Evolutionary conservation across 2,888 invertebrate genomes (phyloP), one percentile per base, ranked within the genome.

Genomic region (Tetropium fuscum): DNA sequence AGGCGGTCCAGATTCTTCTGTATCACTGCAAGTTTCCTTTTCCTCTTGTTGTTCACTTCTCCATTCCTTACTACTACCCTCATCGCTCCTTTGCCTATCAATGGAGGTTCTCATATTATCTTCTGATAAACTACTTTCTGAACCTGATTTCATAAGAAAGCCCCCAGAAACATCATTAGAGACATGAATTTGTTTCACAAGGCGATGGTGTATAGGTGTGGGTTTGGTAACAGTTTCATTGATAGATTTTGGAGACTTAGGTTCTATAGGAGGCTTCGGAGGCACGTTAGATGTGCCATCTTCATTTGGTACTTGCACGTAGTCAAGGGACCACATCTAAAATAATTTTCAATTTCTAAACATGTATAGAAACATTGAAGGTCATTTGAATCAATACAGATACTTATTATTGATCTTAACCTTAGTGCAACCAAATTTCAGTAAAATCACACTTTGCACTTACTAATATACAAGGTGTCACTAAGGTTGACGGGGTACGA

Each of bases 311-410:
- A 93, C 91, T 85, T 95, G 94, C 41, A 95, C 90, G 79, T 96
- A 96, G 80, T 97, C 96, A 76, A 97, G 88, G 6, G 96, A 95
- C 97, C 97, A 98, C 97, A 98, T 97, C 94, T 95, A 77, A 5
- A 74, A 71, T 30, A 27, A 27, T 5, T 1, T 10, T 27, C n/a
- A 27, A 27, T 27, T n/a, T 27, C 27, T 27, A 6, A 27, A 27
- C 3, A 27, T 27, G 8, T 27, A n/a, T 27, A n/a, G n/a, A 7
- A 7, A 27, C n/a, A 27, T 27, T 27, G 27, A 27, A 27, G 2
- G 7, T 2, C 7, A 27, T 10, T 34, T 34, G 10, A 34, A n/a
- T 6, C 6, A 34, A 34, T 15, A 34, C 2, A 6, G 13, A 34
- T n/a, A n/a, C n/a, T n/a, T n/a, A n/a, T n/a, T n/a, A n/a, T n/a